Evolutionary conservation across 2,888 invertebrate species (phyloP).

Genomic region (Cyclophora albipunctata): DNA sequence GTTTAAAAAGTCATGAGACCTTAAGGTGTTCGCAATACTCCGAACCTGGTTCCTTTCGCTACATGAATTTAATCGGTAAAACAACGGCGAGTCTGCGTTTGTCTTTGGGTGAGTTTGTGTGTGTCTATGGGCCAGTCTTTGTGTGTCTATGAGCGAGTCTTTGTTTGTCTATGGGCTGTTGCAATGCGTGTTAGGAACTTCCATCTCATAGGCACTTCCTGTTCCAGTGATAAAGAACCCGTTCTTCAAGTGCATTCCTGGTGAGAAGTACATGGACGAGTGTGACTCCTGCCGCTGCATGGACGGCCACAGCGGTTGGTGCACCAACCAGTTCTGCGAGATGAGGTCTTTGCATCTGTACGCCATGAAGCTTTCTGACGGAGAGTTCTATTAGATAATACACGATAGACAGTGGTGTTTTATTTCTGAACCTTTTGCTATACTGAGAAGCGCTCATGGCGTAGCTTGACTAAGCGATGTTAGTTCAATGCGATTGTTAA

Average conservation of each 20-base stretch:
- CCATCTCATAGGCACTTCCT: neutral
- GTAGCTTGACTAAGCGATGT: too few species aligned
- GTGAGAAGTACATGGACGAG: slow-evolving; percentile 72
- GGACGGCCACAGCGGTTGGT: slow-evolving; percentile 63
- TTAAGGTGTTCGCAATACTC: too few species aligned
- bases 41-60: too few species aligned
- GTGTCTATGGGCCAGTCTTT: too few species aligned
- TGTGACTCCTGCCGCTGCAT: slow-evolving; percentile 68
- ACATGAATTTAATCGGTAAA: too few species aligned
- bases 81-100: too few species aligned
- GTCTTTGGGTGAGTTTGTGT: too few species aligned
- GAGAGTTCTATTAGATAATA: slow-evolving; percentile 51
- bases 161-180: too few species aligned
- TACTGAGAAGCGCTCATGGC: neutral
- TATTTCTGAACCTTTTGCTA: neutral
- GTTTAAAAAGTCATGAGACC: too few species aligned
- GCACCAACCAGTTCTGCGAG: slow-evolving; percentile 66
- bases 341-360: slow-evolving; percentile 59
- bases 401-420: neutral
- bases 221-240: slow-evolving; percentile 64
- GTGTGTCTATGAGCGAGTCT: too few species aligned
- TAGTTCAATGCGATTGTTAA: too few species aligned
- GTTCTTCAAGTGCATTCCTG: slow-evolving; percentile 68
- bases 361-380: slow-evolving; percentile 60
- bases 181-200: too few species aligned